Conservation (phyloP, 1,140 invertebrate species). For the Harpegnathos saltator region DNA sequence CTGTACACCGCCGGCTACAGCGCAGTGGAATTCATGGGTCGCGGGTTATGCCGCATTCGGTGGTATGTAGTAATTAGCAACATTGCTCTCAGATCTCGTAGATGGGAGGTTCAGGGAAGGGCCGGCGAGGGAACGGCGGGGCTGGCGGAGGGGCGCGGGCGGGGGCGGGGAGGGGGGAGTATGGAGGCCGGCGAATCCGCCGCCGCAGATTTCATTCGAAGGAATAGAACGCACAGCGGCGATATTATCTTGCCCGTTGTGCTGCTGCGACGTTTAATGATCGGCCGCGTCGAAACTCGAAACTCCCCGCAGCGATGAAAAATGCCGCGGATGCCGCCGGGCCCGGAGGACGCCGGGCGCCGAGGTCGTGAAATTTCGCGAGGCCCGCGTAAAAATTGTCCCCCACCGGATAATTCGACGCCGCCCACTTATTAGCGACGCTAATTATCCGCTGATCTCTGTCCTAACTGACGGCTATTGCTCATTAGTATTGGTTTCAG, state of each 20-base stretch:
- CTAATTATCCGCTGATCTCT: no score
- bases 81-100: conserved; percentile 76
- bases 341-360: no score
- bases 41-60: conserved; percentile 83
- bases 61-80: conserved; percentile 85
- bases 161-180: background rate
- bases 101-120: conserved; percentile 61
- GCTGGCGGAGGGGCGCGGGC: background rate
- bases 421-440: no score
- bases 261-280: conserved; percentile 36
- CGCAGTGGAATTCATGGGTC: conserved; percentile 81
- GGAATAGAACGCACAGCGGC: conserved; percentile 61
- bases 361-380: no score
- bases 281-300: background rate
- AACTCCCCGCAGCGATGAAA: conserved; percentile 8
- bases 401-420: no score
- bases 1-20: conserved; percentile 75
- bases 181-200: conserved; percentile 44
- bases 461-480: no score
- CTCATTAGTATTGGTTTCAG: no score
- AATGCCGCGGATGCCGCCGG: background rate
- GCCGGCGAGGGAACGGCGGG: background rate
- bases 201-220: conserved; percentile 78
- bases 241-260: conserved; percentile 58
- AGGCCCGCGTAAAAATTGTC: no score